Evolutionary conservation across 2,113 vertebrate genomes (phyloP).

Genomic region (Ctenodactylus gundi): DNA sequence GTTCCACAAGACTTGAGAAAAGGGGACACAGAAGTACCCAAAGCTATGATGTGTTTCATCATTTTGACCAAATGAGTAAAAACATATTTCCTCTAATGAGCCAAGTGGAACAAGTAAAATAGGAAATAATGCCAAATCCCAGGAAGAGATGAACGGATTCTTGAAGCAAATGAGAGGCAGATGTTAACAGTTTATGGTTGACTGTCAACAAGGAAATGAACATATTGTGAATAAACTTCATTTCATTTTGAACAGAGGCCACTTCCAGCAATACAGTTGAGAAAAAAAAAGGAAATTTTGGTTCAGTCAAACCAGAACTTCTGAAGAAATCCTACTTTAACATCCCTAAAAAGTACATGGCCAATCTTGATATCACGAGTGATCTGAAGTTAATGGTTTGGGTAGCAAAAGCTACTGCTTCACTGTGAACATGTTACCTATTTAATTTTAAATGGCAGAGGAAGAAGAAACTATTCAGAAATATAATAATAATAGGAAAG

Average conservation of each 20-base stretch:
- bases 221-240: neutral
- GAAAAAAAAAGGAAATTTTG: neutral
- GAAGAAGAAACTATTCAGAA: neutral
- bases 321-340: neutral
- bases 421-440: neutral
- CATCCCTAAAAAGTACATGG: neutral
- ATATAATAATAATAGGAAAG: neutral
- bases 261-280: neutral
- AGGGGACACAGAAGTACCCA: neutral
- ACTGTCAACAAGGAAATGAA: neutral
- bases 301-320: neutral
- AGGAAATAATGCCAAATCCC: neutral
- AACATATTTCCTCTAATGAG: neutral
- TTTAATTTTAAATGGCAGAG: neutral
- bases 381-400: neutral
- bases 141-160: neutral
- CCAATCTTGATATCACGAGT: neutral
- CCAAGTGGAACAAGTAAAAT: neutral
- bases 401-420: neutral
- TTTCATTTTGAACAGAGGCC: neutral
- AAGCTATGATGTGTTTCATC: neutral
- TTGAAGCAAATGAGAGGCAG: neutral
- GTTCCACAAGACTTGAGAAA: neutral
- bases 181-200: neutral
- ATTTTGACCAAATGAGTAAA: neutral